Base-by-base conservation (phyloP, 1,140 invertebrate species). In the Proctacanthus coquilletti region DNA sequence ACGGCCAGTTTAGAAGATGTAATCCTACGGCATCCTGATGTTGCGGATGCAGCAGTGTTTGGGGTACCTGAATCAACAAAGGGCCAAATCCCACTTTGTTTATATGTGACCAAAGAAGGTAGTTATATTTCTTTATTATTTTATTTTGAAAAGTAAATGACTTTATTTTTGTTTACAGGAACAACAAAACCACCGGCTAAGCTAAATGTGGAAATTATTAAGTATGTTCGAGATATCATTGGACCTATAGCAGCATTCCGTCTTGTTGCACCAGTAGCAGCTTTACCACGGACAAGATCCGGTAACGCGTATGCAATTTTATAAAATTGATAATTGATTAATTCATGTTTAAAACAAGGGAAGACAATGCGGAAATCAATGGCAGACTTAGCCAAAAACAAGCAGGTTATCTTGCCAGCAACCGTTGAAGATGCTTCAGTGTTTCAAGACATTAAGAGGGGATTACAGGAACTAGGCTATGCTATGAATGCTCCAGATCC, bases 231-330 rank as follows among this genome's bases (percentile, higher is more conserved):
- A 43, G 74, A 82, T 30, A 56, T 80, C 3, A 78, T 95, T 27
- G 89, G 91, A 0, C 84, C 89, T 0, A 89, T 95, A 9, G 88
- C 89, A 2, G 74, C 83, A 1, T 91, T 94, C 52, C 75, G 77
- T 45, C 60, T 79, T 36, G 78, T 78, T 0, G 75, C 75, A 0
- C 65, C 80, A 2, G 83, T 94, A 0, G 72, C 71, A 14, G 80
- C 70, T 18, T 60, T 96, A 18, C 89, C 91, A 0, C 70, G 80
- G 25, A 83, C 80, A 0, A 56, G 80, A 11, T 80, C 80, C 4
- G 78, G 80, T 18, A 31, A 33, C 27, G 32, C 42, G 21, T n/a
- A 43, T 39, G 8, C 38, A 11, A 3, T 34, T 32, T 34, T 32
- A 29, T 39, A 42, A 3, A 36, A 18, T 13, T 34, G 13, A 32